Percentiles rank a stretch among this genome's conserved stretches.
Conservation (phyloP, 2,113 vertebrate species). For the Emydura subglobosa region DNA sequence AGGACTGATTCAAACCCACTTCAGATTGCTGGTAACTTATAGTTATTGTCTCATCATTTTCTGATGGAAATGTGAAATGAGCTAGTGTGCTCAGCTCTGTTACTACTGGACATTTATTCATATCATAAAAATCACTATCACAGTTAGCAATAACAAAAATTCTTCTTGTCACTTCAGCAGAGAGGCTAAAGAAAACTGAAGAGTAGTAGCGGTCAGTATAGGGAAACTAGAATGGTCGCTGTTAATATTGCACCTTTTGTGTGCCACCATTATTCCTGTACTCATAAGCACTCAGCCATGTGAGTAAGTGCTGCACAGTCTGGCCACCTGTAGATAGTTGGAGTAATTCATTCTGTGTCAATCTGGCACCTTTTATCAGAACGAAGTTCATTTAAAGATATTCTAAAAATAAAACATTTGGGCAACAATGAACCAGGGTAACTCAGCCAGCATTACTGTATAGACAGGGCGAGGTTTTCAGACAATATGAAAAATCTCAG, state of each 20-base stretch:
- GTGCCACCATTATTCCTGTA: background rate
- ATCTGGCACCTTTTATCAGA: background rate
- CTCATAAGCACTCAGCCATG: background rate
- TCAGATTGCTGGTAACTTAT: background rate
- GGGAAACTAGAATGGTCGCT: background rate
- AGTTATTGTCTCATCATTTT: background rate
- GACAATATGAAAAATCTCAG: background rate
- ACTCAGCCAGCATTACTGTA: background rate
- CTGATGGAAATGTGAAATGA: background rate
- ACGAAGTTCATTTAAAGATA: background rate
- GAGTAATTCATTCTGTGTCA: background rate
- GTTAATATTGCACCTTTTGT: background rate
- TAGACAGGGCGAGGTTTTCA: constrained; percentile 13
- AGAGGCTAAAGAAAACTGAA: background rate
- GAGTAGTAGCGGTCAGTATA: background rate
- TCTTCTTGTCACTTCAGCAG: constrained; percentile 9
- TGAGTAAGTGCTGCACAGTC: background rate
- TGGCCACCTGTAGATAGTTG: background rate
- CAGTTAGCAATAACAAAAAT: background rate
- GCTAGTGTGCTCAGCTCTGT: background rate
- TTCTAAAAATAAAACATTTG: background rate
- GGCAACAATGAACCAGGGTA: background rate
- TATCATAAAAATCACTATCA: background rate
- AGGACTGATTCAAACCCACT: background rate
- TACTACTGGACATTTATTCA: background rate